These are phyloP conservation scores for Notolepis coatsorum DNA, from an alignment of 2,797 vertebrate genomes.

Conservation along the genomic window DNA sequence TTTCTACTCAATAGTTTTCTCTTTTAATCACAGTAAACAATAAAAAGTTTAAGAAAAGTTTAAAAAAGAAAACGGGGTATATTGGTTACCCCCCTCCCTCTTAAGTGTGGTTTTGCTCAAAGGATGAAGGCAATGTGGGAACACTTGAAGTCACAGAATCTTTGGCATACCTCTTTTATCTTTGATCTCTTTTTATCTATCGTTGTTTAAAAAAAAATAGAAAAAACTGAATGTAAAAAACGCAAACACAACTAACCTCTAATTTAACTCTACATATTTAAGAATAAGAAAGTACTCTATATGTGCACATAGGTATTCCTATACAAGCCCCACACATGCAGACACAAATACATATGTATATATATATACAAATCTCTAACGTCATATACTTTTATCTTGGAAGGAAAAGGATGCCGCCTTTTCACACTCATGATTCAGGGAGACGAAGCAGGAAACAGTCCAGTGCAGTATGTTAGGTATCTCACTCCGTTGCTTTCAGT, in stretches of 20 bases:
- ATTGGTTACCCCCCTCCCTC: neutral
- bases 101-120: conserved; percentile 40
- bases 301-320: conserved; percentile 77
- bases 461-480: conserved; percentile 74
- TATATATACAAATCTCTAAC: conserved; percentile 81
- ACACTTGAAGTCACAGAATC: conserved; percentile 50
- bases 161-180: conserved; percentile 46
- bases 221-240: conserved; percentile 81
- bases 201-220: too few species aligned
- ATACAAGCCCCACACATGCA: conserved; percentile 73
- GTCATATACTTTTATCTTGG: conserved; percentile 77
- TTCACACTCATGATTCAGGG: conserved; percentile 82
- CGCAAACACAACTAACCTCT: conserved; percentile 79
- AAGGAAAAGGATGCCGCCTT: conserved; percentile 78
- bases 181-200: conserved; percentile 52
- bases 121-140: conserved; percentile 28
- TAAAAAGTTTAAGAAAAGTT: too few species aligned
- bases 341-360: conserved; percentile 69
- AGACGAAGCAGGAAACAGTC: conserved; percentile 72
- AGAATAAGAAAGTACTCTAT: conserved; percentile 76
- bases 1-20: neutral
- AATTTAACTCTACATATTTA: conserved; percentile 80
- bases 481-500: conserved; percentile 57
- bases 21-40: neutral
- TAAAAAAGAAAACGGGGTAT: too few species aligned